Conservation (phyloP, 2,113 vertebrate genomes). For the Arothron firmamentum region DNA sequence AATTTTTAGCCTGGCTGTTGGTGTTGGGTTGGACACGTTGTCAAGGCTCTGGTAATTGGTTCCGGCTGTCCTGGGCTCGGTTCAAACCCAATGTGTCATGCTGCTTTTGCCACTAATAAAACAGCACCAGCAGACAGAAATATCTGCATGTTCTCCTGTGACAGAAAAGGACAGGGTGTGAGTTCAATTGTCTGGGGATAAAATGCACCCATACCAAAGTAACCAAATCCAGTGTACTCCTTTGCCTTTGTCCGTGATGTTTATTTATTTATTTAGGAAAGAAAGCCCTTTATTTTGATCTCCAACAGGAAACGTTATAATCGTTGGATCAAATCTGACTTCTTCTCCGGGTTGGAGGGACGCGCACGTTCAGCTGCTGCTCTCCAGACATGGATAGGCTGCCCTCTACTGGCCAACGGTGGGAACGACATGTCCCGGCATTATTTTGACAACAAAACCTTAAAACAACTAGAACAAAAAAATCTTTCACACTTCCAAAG, state of each 20-base stretch:
- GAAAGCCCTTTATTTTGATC: not conserved
- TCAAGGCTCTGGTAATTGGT: conserved; percentile 58
- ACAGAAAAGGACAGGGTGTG: conserved; percentile 1
- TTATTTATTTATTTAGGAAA: too few species aligned
- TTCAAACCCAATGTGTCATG: conserved; percentile 44
- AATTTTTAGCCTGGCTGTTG: conserved; percentile 54
- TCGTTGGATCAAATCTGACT: too few species aligned
- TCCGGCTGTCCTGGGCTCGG: conserved; percentile 57
- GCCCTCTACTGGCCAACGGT: conserved; percentile 42
- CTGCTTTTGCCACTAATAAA: conserved; percentile 54
- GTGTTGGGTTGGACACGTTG: conserved; percentile 62
- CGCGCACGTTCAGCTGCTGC: not conserved
- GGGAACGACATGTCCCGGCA: conserved; percentile 1
- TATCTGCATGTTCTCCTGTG: conserved; percentile 10
- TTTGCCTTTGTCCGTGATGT: not conserved
- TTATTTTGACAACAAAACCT: too few species aligned
- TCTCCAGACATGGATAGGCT: conserved; percentile 13
- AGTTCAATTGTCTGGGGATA: not conserved
- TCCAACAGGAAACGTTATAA: conserved; percentile 8
- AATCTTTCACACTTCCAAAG: too few species aligned
- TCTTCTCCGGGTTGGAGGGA: too few species aligned
- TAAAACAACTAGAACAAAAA: too few species aligned
- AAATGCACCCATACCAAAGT: not conserved
- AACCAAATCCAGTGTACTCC: not conserved
- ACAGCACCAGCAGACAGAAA: conserved; percentile 46